Conservation (phyloP, 2,888 invertebrate species). For the Plebejus melissa region DNA sequence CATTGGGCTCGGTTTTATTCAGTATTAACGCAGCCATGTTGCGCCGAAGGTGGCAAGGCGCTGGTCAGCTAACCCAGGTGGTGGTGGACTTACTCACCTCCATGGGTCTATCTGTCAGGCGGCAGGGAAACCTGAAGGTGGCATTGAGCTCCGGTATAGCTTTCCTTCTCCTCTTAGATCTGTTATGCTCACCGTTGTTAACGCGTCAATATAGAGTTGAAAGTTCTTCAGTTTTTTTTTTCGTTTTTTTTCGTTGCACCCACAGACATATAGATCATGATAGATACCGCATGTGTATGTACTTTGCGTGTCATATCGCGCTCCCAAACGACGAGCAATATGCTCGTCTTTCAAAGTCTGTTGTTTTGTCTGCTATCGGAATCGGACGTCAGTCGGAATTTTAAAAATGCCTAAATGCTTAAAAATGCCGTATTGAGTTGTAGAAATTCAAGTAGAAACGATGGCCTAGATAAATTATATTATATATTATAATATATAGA, state of each 20-base stretch:
- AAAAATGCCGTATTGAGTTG: no score
- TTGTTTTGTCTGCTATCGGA: no score
- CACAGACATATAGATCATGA: no score
- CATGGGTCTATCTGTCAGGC: conserved; percentile 49
- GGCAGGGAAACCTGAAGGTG: conserved; percentile 50
- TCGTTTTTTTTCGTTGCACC: background rate
- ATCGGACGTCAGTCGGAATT: no score
- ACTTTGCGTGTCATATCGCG: no score
- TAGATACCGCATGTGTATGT: no score
- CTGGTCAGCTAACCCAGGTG: conserved; percentile 49
- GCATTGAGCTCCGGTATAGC: conserved; percentile 44
- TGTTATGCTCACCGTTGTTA: conserved; percentile 33
- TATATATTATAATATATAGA: no score
- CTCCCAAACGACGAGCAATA: no score
- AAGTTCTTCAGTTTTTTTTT: background rate
- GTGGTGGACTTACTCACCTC: conserved; percentile 53
- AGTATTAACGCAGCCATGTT: conserved; percentile 50
- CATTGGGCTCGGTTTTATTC: conserved; percentile 47
- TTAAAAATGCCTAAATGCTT: no score
- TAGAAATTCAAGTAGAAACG: no score
- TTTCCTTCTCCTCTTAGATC: conserved; percentile 41
- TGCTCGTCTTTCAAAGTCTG: no score
- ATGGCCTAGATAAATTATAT: no score
- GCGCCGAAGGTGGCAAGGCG: conserved; percentile 49
- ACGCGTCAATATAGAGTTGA: conserved; percentile 23